Percentiles rank a stretch among this genome's conserved stretches.
Conservation (phyloP, 2,113 vertebrate genomes). For the Symphodus melops region DNA sequence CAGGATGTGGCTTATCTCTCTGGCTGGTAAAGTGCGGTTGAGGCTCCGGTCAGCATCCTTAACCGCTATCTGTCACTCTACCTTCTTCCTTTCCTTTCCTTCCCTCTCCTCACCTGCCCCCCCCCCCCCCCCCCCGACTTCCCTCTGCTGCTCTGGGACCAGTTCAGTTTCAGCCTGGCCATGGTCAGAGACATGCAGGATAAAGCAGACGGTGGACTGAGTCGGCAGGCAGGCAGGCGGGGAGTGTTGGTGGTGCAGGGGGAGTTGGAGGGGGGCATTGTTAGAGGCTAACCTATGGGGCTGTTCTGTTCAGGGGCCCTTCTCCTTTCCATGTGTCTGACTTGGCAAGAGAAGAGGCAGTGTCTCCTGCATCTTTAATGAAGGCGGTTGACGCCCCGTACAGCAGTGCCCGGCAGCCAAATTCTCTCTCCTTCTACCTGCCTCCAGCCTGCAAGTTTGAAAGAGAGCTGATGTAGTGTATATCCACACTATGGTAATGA, state of each 20-base stretch:
- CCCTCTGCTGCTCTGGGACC: conserved; percentile 55
- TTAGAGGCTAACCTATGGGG: conserved; percentile 68
- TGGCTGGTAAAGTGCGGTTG: conserved; percentile 66
- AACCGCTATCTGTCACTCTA: conserved; percentile 68
- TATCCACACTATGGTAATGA: conserved; percentile 68
- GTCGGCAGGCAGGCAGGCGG: conserved; percentile 30
- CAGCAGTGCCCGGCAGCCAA: conserved; percentile 56
- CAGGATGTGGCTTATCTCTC: conserved; percentile 73
- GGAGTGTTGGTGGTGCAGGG: conserved; percentile 9
- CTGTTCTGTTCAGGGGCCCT: conserved; percentile 57
- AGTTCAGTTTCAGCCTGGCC: conserved; percentile 69
- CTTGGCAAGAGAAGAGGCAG: conserved; percentile 60
- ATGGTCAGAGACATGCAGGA: conserved; percentile 57
- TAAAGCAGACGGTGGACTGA: conserved; percentile 48
- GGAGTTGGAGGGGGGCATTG: conserved; percentile 33
- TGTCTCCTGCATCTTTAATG: conserved; percentile 75
- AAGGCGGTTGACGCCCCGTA: conserved; percentile 58
- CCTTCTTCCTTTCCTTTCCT: conserved; percentile 16
- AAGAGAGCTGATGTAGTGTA: conserved; percentile 48
- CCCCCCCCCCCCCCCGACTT: conserved; percentile 9
- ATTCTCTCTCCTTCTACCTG: conserved; percentile 44
- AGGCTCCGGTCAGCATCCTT: conserved; percentile 75
- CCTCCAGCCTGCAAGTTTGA: conserved; percentile 50
- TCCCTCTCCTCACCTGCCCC: conserved; percentile 27
- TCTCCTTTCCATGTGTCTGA: conserved; percentile 55